phyloP scores from a whole-genome alignment of 2,797 vertebrate genomes.

The Aplochiton taeniatus region DNA sequence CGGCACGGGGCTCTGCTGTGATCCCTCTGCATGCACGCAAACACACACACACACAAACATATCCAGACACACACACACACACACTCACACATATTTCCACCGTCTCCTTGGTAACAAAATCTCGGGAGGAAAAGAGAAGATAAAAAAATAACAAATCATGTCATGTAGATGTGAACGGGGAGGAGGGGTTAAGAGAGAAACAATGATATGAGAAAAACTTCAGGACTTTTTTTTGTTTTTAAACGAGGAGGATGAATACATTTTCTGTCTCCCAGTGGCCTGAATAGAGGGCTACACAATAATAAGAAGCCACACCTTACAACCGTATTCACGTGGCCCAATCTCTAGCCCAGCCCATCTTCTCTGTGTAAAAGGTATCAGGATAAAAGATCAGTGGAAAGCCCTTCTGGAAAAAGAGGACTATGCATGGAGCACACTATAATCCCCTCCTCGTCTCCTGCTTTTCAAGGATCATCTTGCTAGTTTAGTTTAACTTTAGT shows the following conservation, averaged over 20 bases:
- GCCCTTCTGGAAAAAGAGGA: slow-evolving; percentile 12
- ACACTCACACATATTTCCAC: slow-evolving; percentile 28
- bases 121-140: slow-evolving; percentile 18
- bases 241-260: too few relatives aligned
- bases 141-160: slow-evolving; percentile 10
- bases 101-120: slow-evolving; percentile 32
- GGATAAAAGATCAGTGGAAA: slow-evolving; percentile 13
- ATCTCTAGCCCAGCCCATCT: background rate
- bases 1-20: slow-evolving; percentile 21
- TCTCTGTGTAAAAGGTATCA: slow-evolving; percentile 7
- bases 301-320: slow-evolving; percentile 25
- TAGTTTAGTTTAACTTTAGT: slow-evolving; percentile 6
- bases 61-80: slow-evolving; percentile 1
- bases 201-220: slow-evolving; percentile 25
- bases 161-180: background rate
- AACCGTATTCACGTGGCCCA: slow-evolving; percentile 18
- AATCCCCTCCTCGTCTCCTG: slow-evolving; percentile 28
- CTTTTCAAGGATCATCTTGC: slow-evolving; percentile 34
- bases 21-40: background rate
- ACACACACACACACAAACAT: background rate
- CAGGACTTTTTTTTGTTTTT: slow-evolving; percentile 6
- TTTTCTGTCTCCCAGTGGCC: slow-evolving; percentile 26
- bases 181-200: slow-evolving; percentile 11
- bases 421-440: slow-evolving; percentile 15
- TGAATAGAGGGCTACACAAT: slow-evolving; percentile 19